Conservation (phyloP, 2,797 vertebrate genomes). For the Bradypus variegatus region DNA sequence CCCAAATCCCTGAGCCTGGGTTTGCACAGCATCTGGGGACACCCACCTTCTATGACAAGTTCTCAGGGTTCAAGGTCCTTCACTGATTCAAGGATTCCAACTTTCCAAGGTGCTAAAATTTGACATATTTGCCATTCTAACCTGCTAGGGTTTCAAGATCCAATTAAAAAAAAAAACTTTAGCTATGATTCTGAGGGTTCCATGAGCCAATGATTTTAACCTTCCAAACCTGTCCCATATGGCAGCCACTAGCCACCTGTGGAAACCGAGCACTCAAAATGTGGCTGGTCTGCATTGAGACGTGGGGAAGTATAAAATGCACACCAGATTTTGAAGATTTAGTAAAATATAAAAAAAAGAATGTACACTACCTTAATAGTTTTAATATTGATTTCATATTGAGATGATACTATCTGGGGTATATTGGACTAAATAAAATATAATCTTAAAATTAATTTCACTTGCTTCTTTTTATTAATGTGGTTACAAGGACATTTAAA, state of each 20-base stretch:
- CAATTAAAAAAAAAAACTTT: not conserved
- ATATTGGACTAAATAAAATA: not conserved
- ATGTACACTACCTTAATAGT: not conserved
- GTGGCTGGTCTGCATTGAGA: not conserved
- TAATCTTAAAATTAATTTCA: not conserved
- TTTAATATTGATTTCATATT: not conserved
- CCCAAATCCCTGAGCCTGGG: not conserved
- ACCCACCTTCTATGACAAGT: not conserved
- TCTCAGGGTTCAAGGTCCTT: not conserved
- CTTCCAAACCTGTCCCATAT: not conserved
- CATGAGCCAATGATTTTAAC: not conserved
- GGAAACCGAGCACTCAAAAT: not conserved
- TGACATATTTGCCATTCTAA: not conserved
- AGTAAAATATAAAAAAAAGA: not conserved
- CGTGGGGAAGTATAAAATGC: not conserved
- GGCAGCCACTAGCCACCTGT: not conserved
- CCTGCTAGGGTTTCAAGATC: not conserved
- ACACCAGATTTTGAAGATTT: not conserved
- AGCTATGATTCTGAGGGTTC: not conserved
- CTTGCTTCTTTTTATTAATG: not conserved
- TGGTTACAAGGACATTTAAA: slow-evolving; percentile 9
- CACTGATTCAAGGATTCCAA: not conserved
- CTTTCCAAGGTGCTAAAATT: not conserved
- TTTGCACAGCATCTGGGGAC: not conserved
- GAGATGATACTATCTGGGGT: not conserved